phyloP scores from a whole-genome alignment of 2,113 vertebrate genomes.

The Actenoides hombroni region DNA sequence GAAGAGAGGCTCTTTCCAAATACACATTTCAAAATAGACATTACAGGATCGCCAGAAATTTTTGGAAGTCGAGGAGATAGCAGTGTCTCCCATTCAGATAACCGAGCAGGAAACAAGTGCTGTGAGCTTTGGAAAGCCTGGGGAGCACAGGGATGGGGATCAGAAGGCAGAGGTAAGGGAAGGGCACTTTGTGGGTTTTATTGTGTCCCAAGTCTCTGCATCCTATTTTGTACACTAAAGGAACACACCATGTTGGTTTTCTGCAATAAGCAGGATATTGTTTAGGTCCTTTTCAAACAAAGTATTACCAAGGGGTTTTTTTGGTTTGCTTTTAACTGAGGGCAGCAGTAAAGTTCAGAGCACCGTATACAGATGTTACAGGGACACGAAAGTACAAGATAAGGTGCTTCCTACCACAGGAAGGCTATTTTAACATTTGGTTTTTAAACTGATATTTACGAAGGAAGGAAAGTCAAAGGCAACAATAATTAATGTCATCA shows the following conservation, averaged over 20 bases:
- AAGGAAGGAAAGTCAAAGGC: constrained; percentile 67
- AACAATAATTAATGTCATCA: constrained; percentile 56
- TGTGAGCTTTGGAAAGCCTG: background rate
- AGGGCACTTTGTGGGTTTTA: constrained; percentile 22
- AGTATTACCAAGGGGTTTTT: constrained; percentile 49
- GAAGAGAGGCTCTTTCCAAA: background rate
- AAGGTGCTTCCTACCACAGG: constrained; percentile 71
- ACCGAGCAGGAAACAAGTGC: background rate
- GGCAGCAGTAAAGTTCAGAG: constrained; percentile 53
- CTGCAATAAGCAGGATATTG: constrained; percentile 56
- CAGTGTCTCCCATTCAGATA: constrained; percentile 13
- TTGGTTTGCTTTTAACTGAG: constrained; percentile 30
- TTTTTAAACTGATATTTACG: constrained; percentile 33
- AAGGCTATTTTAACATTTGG: constrained; percentile 56
- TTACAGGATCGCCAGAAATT: background rate
- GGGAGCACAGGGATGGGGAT: background rate
- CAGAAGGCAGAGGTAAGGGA: constrained; percentile 38
- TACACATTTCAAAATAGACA: background rate
- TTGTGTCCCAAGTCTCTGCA: constrained; percentile 4
- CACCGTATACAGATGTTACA: constrained; percentile 41
- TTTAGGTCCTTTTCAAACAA: constrained; percentile 24
- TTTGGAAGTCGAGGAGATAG: constrained; percentile 8
- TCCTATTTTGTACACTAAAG: constrained; percentile 14
- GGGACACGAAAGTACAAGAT: constrained; percentile 67
- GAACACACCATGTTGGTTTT: constrained; percentile 1